Percentiles rank a stretch among this genome's conserved stretches.
Conservation (phyloP, 2,888 invertebrate species). For the Thecophora atra region DNA sequence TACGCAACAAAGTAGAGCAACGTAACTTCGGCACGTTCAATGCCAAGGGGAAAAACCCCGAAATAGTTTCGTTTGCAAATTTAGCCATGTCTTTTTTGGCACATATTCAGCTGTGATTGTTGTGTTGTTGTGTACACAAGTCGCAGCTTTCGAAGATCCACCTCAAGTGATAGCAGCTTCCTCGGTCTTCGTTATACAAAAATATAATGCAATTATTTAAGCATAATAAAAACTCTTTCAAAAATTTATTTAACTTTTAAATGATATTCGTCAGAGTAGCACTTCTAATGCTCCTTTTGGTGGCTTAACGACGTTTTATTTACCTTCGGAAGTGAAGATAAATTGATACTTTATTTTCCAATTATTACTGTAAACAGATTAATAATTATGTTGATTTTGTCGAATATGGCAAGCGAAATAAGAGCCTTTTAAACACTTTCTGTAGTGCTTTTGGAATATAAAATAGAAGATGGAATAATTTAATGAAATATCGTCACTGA, state of each 20-base stretch:
- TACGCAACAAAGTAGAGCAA: neutral
- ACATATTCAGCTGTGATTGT: neutral
- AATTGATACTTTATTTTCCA: too few species aligned
- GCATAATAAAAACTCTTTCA: neutral
- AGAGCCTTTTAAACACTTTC: too few species aligned
- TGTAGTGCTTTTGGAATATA: too few species aligned
- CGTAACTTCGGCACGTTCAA: neutral
- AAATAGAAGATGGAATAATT: too few species aligned
- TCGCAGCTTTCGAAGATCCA: too few species aligned
- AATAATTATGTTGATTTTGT: too few species aligned
- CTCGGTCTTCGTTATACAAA: neutral
- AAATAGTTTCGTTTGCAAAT: slow-evolving; percentile 35
- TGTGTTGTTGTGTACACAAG: too few species aligned
- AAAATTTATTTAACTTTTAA: neutral
- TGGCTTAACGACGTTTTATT: neutral
- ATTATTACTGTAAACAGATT: too few species aligned
- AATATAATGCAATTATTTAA: neutral
- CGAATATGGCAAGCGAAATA: too few species aligned
- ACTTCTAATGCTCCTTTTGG: neutral
- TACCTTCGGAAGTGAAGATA: neutral
- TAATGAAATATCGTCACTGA: too few species aligned
- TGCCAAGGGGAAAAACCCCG: slow-evolving; percentile 18
- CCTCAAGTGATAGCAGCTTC: too few species aligned
- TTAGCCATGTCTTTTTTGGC: slow-evolving; percentile 22
- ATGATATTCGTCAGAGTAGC: neutral